These are phyloP conservation scores for Coregonus sp. DNA, from an alignment of 2,797 vertebrate genomes.

Conservation along the genomic window DNA sequence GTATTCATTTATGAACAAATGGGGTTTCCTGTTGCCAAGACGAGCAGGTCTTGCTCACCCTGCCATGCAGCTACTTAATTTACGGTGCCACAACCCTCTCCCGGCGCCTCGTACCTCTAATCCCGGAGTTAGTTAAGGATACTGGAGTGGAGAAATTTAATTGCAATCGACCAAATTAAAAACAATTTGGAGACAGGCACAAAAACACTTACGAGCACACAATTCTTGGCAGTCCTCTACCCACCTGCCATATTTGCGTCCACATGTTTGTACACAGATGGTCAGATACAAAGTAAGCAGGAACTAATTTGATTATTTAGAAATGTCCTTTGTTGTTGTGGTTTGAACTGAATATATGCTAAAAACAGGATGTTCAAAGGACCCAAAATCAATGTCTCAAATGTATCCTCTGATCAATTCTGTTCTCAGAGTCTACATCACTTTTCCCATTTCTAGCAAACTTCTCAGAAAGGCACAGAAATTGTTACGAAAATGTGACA, in stretches of 20 bases:
- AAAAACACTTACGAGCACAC: not conserved
- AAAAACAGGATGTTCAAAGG: not conserved
- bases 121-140: conserved; percentile 5
- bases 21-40: conserved; percentile 9
- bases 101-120: conserved; percentile 3
- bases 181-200: not conserved
- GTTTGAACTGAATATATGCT: not conserved
- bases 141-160: conserved; percentile 1
- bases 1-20: conserved; percentile 15
- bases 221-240: conserved; percentile 8
- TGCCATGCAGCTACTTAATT: conserved; percentile 20
- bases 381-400: not conserved
- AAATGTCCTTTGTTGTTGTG: not conserved
- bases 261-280: conserved; percentile 15
- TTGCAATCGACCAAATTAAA: conserved; percentile 4
- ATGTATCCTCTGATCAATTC: not conserved
- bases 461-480: not conserved
- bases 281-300: conserved; percentile 7
- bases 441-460: not conserved
- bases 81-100: conserved; percentile 8
- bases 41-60: conserved; percentile 14
- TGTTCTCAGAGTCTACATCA: not conserved
- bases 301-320: not conserved
- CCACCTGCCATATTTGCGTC: conserved; percentile 5
- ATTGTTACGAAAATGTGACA: not conserved